Conservation (phyloP, 2,113 vertebrate genomes). For the Tetrao urogallus region DNA sequence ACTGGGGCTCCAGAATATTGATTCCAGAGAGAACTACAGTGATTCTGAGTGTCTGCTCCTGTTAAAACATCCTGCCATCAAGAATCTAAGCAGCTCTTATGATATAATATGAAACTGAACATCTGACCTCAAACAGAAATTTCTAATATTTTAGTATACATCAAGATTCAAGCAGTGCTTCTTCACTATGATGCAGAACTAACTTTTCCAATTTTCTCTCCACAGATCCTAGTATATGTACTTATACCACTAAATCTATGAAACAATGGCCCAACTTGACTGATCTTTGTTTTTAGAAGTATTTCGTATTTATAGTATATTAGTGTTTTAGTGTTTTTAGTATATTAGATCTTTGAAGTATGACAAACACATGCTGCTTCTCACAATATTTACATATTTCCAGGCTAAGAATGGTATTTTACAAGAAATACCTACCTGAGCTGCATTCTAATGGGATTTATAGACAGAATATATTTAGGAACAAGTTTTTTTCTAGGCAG, state of each 20-base stretch:
- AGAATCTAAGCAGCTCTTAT: not conserved
- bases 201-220: not conserved
- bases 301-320: too few species aligned
- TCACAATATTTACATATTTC: not conserved
- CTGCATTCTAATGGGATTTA: not conserved
- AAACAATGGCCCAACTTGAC: not conserved
- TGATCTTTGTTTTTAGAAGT: not conserved
- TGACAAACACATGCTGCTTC: not conserved
- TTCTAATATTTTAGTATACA: not conserved
- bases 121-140: not conserved
- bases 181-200: not conserved
- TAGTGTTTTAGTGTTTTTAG: not conserved
- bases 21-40: not conserved
- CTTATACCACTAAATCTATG: not conserved
- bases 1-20: not conserved
- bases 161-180: not conserved
- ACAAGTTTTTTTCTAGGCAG: not conserved
- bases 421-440: not conserved
- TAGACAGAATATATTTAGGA: not conserved
- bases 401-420: not conserved
- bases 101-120: not conserved
- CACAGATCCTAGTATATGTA: fast-evolving
- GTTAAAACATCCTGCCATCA: not conserved
- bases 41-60: slow-evolving; percentile 51
- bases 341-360: not conserved